Conservation (phyloP, 1,140 invertebrate genomes). For the Drosophila novamexicana region DNA sequence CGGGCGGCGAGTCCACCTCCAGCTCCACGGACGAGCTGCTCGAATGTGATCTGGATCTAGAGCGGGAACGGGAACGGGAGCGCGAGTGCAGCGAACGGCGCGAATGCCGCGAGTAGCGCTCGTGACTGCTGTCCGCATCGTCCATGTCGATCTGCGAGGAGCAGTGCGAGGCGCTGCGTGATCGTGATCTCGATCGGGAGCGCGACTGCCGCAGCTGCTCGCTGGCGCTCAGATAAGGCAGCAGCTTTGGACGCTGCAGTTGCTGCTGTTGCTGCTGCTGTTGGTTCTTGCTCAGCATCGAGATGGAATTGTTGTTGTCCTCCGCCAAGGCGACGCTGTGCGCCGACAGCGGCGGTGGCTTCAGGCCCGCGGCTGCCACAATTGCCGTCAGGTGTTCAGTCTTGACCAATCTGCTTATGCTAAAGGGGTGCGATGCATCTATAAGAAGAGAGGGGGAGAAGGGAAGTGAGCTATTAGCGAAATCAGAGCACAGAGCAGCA, state of each 20-base stretch:
- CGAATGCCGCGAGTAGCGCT: conserved; percentile 51
- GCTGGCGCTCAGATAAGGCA: conserved; percentile 65
- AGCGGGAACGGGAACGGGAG: conserved; percentile 64
- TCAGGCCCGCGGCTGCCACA: conserved; percentile 53
- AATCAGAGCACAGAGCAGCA: conserved; percentile 52
- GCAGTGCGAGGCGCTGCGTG: conserved; percentile 85
- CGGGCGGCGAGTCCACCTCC: conserved; percentile 89
- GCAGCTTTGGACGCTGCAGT: conserved; percentile 32
- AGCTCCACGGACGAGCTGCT: conserved; percentile 88
- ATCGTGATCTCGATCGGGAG: conserved; percentile 84
- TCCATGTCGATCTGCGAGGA: conserved; percentile 84
- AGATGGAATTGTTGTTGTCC: conserved; percentile 81
- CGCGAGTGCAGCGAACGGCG: conserved; percentile 71
- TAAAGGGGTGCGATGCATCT: conserved; percentile 90
- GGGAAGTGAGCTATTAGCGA: conserved; percentile 31
- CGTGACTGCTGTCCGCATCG: conserved; percentile 62
- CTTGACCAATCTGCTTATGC: conserved; percentile 88
- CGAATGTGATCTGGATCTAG: conserved; percentile 84
- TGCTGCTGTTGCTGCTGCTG: conserved; percentile 61
- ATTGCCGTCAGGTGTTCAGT: conserved; percentile 86
- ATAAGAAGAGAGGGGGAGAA: conserved; percentile 59
- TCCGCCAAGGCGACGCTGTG: conserved; percentile 61
- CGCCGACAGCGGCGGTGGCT: conserved; percentile 59
- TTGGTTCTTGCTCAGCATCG: conserved; percentile 79
- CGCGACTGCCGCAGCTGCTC: conserved; percentile 71